These are phyloP conservation scores for Drosophila suboccidentalis DNA, from an alignment of 2,888 invertebrate genomes.

Conservation along the genomic window DNA sequence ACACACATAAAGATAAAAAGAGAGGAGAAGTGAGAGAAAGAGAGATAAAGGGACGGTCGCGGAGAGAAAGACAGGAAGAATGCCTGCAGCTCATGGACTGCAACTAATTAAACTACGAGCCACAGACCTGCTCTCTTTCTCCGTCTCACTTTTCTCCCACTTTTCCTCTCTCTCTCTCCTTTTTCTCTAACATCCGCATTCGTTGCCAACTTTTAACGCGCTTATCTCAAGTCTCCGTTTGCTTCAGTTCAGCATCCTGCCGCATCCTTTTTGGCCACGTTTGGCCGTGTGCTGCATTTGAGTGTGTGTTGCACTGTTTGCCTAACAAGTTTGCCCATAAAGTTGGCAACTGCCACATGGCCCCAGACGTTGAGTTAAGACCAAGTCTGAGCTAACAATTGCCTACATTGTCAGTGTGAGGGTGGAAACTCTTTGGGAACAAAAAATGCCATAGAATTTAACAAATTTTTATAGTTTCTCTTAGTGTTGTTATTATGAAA, in stretches of 20 bases:
- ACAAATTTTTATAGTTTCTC: background rate
- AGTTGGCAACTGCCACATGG: conserved; percentile 59
- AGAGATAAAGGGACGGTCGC: background rate
- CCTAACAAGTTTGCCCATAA: conserved; percentile 73
- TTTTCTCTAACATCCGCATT: conserved; percentile 19
- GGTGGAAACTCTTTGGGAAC: background rate
- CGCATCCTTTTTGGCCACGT: conserved; percentile 15
- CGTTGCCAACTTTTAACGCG: conserved; percentile 66
- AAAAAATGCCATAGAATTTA: background rate
- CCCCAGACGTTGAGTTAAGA: conserved; percentile 22
- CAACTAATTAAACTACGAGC: conserved; percentile 72
- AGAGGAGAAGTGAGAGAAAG: background rate
- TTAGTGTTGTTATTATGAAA: background rate
- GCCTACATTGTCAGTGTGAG: background rate
- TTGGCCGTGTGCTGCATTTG: conserved; percentile 27
- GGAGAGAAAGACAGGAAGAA: background rate
- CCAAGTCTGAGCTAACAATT: conserved; percentile 14
- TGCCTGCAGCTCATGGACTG: conserved; percentile 43
- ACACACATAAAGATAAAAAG: background rate
- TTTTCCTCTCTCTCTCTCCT: background rate
- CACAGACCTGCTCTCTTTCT: background rate
- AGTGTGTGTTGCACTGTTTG: conserved; percentile 64
- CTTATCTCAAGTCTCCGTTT: conserved; percentile 55
- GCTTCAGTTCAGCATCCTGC: conserved; percentile 8
- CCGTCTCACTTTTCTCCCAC: background rate